Evolutionary conservation across 2,888 invertebrate species (phyloP).

Genomic region (Antitype chi): DNA sequence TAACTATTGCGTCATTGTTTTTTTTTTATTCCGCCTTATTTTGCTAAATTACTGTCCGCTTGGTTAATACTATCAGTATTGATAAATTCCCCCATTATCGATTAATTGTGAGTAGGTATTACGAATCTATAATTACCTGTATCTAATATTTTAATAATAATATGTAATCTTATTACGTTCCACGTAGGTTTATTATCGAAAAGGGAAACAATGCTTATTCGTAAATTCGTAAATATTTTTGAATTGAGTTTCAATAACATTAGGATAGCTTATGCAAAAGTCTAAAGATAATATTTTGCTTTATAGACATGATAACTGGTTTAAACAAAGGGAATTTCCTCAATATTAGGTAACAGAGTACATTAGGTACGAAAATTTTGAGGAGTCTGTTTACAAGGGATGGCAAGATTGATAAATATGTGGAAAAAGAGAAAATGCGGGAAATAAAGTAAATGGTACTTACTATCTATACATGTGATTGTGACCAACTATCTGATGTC

Average conservation of each 20-base stretch:
- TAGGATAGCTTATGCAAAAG: not conserved
- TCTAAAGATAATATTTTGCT: constrained; percentile 16
- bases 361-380: too few species aligned
- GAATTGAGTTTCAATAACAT: not conserved
- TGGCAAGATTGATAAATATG: too few species aligned
- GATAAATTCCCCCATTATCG: constrained; percentile 17
- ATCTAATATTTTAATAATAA: constrained; percentile 11
- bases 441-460: too few species aligned
- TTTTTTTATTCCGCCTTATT: not conserved
- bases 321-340: not conserved
- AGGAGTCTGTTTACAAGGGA: too few species aligned
- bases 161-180: constrained; percentile 12
- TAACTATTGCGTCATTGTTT: not conserved
- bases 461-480: too few species aligned
- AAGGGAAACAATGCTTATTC: constrained; percentile 11
- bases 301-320: not conserved
- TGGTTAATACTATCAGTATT: not conserved
- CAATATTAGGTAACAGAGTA: not conserved
- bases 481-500: too few species aligned
- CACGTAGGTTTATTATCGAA: constrained; percentile 21
- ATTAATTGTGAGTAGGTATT: constrained; percentile 12
- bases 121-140: constrained; percentile 11
- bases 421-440: too few species aligned
- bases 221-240: not conserved
- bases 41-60: not conserved